phyloP scores from a whole-genome alignment of 2,113 vertebrate genomes.

The Eidolon helvum region DNA sequence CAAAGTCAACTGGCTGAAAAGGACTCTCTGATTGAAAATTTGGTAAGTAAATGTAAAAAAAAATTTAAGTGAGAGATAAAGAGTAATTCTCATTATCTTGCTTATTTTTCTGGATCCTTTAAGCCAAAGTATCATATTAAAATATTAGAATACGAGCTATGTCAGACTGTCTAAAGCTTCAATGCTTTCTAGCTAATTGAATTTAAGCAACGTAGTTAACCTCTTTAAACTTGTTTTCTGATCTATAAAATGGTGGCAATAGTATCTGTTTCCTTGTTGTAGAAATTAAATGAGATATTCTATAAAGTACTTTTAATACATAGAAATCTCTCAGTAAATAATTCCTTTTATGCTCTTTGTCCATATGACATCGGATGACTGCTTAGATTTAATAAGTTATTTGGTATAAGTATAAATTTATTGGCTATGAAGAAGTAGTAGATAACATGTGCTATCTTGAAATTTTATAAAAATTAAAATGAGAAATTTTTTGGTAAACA shows the following conservation, averaged over 20 bases:
- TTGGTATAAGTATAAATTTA: background rate
- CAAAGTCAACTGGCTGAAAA: slow-evolving; percentile 90
- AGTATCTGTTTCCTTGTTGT: background rate
- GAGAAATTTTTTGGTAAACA: background rate
- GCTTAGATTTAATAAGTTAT: background rate
- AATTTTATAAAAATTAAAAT: slow-evolving; percentile 33
- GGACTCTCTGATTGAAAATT: slow-evolving; percentile 86
- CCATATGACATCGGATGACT: background rate
- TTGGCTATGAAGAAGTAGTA: slow-evolving; percentile 3
- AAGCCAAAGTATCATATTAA: background rate
- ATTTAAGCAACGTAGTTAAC: background rate
- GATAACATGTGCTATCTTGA: background rate
- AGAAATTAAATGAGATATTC: background rate
- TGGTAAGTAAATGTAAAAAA: slow-evolving; percentile 83
- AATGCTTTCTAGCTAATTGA: background rate
- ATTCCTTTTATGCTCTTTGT: background rate
- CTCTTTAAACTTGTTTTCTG: background rate
- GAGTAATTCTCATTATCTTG: background rate
- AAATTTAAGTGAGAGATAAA: background rate
- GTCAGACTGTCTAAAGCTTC: background rate
- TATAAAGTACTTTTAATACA: background rate
- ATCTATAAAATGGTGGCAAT: background rate
- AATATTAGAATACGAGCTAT: background rate
- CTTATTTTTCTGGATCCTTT: background rate
- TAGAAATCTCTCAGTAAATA: background rate